phyloP scores from a whole-genome alignment of 2,113 vertebrate genomes.

The Cebus imitator region DNA sequence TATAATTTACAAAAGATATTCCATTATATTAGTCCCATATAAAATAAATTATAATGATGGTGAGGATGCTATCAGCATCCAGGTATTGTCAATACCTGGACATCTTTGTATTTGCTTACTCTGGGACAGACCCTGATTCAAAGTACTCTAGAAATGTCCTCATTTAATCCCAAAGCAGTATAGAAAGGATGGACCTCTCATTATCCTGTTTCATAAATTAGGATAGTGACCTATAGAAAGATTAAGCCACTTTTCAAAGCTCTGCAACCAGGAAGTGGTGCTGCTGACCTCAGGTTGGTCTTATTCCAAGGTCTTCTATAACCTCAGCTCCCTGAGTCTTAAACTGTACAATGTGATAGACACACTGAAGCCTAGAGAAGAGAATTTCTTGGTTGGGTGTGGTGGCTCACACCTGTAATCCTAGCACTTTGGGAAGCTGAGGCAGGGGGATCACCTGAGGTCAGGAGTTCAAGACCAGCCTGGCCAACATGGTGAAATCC shows the following conservation, averaged over 20 bases:
- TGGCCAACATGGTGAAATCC: too few species aligned
- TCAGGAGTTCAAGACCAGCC: too few species aligned
- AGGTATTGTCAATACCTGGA: not conserved
- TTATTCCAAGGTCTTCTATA: not conserved
- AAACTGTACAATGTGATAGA: accelerated
- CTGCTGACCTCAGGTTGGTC: not conserved
- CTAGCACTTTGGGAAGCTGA: too few species aligned
- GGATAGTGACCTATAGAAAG: not conserved
- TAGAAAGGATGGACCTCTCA: not conserved
- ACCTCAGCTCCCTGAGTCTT: not conserved
- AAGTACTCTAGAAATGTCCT: not conserved
- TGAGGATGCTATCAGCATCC: not conserved
- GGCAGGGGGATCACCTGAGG: too few species aligned
- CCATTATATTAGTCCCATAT: not conserved
- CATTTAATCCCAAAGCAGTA: not conserved
- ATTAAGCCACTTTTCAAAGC: not conserved
- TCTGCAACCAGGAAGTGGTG: not conserved
- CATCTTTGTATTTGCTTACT: not conserved
- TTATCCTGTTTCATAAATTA: not conserved
- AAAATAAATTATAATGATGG: not conserved
- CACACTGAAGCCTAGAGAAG: not conserved
- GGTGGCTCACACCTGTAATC: too few species aligned
- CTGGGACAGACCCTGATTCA: not conserved
- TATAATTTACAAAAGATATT: not conserved
- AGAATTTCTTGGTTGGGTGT: not conserved